Evolutionary conservation across 2,797 vertebrate species (phyloP).

Genomic region (Phataginus tetradactyla): DNA sequence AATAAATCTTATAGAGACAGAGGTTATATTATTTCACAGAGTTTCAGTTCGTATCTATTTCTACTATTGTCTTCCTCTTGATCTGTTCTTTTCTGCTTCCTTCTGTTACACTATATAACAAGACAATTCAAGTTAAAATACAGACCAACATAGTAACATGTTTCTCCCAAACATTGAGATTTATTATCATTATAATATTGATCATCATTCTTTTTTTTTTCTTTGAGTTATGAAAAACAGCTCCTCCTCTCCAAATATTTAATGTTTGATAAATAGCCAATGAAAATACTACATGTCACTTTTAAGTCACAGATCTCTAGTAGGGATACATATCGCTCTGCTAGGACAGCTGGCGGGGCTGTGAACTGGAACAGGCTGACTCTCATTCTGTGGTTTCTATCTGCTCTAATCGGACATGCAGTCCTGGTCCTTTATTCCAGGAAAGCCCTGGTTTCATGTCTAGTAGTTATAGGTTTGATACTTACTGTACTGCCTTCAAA

Average conservation of each 20-base stretch:
- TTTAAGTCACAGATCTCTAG: not conserved
- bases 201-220: not conserved
- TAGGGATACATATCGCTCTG: not conserved
- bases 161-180: slow-evolving; percentile 2
- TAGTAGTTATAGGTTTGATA: not conserved
- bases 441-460: not conserved
- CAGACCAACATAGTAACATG: not conserved
- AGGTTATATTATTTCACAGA: not conserved
- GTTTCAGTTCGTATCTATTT: not conserved
- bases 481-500: not conserved
- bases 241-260: not conserved
- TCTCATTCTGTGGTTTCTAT: not conserved
- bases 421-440: not conserved
- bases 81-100: not conserved
- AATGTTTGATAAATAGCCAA: not conserved
- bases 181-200: not conserved
- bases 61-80: not conserved
- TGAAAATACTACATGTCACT: not conserved
- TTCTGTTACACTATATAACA: not conserved
- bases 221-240: not conserved
- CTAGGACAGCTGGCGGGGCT: not conserved
- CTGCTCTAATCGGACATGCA: not conserved
- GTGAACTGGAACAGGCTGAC: not conserved
- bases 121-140: slow-evolving; percentile 26
- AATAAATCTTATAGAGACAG: not conserved